phyloP scores from a whole-genome alignment of 2,113 vertebrate species.

The Dromiciops gliroides region DNA sequence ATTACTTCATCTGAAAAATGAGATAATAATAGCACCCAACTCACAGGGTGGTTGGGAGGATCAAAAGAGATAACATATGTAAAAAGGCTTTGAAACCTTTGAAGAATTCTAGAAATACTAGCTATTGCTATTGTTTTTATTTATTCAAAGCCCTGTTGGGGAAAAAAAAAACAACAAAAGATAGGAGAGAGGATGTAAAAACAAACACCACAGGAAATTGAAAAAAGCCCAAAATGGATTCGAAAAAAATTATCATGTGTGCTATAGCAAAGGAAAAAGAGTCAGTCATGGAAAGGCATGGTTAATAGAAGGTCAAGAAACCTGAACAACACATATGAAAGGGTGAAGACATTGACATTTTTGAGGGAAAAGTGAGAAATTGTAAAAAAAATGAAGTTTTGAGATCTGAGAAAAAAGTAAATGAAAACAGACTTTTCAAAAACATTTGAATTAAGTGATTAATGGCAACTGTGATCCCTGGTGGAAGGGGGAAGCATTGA shows the following conservation, averaged over 20 bases:
- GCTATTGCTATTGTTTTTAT: not conserved
- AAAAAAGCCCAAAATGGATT: not conserved
- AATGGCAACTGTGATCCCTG: not conserved
- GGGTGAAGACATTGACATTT: not conserved
- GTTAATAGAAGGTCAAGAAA: not conserved
- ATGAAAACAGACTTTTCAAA: slow-evolving; percentile 52
- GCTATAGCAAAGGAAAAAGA: not conserved
- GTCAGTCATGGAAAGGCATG: not conserved
- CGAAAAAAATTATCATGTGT: not conserved
- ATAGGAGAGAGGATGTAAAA: not conserved
- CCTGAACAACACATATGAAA: not conserved
- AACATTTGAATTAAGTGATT: slow-evolving; percentile 48
- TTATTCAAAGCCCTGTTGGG: not conserved
- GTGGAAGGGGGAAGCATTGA: not conserved
- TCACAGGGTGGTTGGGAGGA: not conserved
- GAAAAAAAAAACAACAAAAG: not conserved
- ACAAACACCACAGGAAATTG: accelerated
- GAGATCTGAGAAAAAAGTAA: slow-evolving; percentile 25
- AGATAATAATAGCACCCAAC: not conserved
- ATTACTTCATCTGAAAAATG: not conserved
- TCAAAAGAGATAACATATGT: not conserved
- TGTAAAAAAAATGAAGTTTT: not conserved
- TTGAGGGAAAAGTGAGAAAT: not conserved
- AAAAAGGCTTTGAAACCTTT: not conserved
- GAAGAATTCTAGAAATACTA: accelerated